These are phyloP conservation scores for Microplitis manilae DNA, from an alignment of 2,888 invertebrate species.

Conservation along the genomic window DNA sequence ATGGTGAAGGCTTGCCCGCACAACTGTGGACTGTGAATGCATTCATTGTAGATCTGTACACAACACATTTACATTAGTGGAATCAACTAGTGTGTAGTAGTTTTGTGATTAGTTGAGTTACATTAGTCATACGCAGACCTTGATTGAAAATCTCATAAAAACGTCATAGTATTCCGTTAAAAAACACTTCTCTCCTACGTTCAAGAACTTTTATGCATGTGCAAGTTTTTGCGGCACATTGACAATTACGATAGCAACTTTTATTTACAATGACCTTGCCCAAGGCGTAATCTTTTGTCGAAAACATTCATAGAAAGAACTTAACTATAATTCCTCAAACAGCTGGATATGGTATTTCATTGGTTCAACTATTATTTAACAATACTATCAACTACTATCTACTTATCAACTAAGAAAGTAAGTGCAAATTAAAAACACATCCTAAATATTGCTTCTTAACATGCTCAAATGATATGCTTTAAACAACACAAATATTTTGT, in stretches of 20 bases:
- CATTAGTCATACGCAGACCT: constrained; percentile 5
- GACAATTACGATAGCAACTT: background rate
- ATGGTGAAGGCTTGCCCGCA: constrained; percentile 39
- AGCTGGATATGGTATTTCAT: background rate
- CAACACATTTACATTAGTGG: constrained; percentile 6
- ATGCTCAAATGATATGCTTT: too few species aligned
- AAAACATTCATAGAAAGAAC: background rate
- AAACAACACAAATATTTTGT: too few species aligned
- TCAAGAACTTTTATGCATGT: background rate
- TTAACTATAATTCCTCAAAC: constrained; percentile 10
- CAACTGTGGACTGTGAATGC: constrained; percentile 10
- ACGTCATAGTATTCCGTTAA: background rate
- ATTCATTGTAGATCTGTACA: constrained; percentile 16
- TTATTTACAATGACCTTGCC: background rate
- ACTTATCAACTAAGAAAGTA: too few species aligned
- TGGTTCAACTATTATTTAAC: too few species aligned
- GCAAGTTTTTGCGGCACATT: background rate
- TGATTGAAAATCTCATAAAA: constrained; percentile 8
- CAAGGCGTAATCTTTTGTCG: background rate
- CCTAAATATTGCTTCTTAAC: too few species aligned
- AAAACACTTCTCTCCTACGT: too few species aligned
- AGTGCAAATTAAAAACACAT: too few species aligned
- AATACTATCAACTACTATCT: too few species aligned
- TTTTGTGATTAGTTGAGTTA: constrained; percentile 19
- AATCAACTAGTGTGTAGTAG: background rate